Percentiles rank a stretch among this genome's conserved stretches.
Evolutionary conservation across 2,797 vertebrate species (phyloP).

Genomic region (Pipistrellus pipistrellus): DNA sequence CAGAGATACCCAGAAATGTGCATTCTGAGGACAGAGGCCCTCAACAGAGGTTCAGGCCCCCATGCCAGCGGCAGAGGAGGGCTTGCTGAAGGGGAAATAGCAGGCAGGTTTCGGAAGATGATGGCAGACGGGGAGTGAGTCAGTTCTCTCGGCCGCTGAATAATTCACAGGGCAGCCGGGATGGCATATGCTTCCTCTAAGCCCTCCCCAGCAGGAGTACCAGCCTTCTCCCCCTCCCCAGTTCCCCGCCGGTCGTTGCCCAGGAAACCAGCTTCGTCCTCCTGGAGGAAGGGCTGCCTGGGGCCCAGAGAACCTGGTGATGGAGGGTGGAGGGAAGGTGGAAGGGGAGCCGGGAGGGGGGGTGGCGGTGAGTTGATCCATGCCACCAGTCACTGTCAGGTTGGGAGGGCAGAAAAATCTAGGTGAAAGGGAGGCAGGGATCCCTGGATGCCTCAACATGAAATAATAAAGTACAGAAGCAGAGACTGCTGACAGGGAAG

Average conservation of each 20-base stretch:
- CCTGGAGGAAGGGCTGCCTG: neutral
- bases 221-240: constrained; percentile 46
- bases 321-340: neutral
- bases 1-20: neutral
- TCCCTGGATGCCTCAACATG: neutral
- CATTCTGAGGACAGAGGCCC: neutral
- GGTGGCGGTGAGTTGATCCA: neutral
- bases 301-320: neutral
- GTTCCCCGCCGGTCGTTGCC: constrained; percentile 30
- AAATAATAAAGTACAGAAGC: neutral
- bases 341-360: too few relatives aligned
- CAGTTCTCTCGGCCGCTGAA: constrained; percentile 82
- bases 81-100: neutral
- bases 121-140: constrained; percentile 63
- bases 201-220: constrained; percentile 65
- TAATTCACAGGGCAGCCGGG: constrained; percentile 84
- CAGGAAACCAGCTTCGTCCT: constrained; percentile 74
- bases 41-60: neutral
- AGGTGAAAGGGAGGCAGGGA: neutral
- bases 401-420: neutral
- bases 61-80: neutral
- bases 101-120: constrained; percentile 46
- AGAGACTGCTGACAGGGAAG: neutral
- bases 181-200: constrained; percentile 83
- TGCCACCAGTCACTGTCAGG: neutral